These are phyloP conservation scores for Desmodus rotundus DNA, from an alignment of 2,113 vertebrate genomes.

Conservation along the genomic window DNA sequence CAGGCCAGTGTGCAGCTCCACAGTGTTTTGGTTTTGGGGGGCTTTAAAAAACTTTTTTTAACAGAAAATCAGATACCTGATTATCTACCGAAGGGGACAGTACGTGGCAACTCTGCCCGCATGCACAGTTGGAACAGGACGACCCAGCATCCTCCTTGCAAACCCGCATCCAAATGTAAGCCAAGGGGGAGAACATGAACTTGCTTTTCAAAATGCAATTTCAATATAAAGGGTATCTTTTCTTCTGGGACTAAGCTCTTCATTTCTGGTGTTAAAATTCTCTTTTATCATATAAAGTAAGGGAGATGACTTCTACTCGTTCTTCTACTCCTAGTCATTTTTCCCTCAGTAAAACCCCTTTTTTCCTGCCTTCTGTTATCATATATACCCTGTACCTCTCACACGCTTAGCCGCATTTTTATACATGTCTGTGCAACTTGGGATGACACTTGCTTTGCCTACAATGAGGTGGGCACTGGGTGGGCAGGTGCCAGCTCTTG, in stretches of 20 bases:
- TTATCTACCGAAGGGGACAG: not conserved
- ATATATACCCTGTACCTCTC: not conserved
- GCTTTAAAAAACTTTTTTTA: not conserved
- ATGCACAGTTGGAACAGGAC: rapidly evolving
- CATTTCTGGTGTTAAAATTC: not conserved
- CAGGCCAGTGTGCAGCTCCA: not conserved
- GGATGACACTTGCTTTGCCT: not conserved
- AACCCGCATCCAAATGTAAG: not conserved
- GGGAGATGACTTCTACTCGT: not conserved
- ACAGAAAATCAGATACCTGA: not conserved
- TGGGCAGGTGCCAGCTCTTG: not conserved
- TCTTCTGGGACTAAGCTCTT: not conserved
- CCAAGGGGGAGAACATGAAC: not conserved
- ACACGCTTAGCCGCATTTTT: not conserved
- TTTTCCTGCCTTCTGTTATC: not conserved
- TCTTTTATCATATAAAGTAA: not conserved
- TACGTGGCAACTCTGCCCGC: rapidly evolving
- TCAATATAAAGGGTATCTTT: not conserved
- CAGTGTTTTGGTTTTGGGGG: not conserved
- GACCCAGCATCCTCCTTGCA: not conserved
- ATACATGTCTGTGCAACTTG: not conserved
- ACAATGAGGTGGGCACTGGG: not conserved
- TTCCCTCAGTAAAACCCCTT: not conserved
- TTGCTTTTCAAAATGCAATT: not conserved
- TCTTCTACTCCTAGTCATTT: not conserved